Evolutionary conservation across 2,797 vertebrate species (phyloP), one percentile per base, ranked within the genome.

Genomic region (Hephaestus fuliginosus): DNA sequence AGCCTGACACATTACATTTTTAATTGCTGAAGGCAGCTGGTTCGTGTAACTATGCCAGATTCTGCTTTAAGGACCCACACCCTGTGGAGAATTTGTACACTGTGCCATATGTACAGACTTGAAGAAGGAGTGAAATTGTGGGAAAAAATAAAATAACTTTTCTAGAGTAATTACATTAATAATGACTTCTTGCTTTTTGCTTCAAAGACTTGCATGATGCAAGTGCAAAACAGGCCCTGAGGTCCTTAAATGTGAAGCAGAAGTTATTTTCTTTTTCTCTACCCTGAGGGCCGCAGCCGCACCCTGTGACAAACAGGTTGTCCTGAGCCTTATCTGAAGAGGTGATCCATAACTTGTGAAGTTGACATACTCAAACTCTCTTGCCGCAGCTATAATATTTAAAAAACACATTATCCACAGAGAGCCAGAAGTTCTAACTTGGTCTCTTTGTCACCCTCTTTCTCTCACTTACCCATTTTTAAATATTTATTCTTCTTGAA

Each of bases 271-370:
- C 5, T 61, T 65, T 79, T 87, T 80, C 61, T 76, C 61, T 41
- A 36, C 41, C 82, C 67, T n/a, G 22, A 56, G 71, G 82, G 49
- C 55, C 36, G 17, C 36, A 68, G 63, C 74, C 74, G 4, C 86
- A 83, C 88, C 88, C 70, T 78, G 46, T 67, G 58, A 85, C 74
- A 72, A 89, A 83, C 82, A 79, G 70, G 70, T 73, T 52, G 63
- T 61, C 60, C 41, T 20, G 11, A 83, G 43, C 62, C 64, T 83
- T 80, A 87, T 85, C 82, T 78, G 70, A 22, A 82, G 3, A 61
- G 52, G 48, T 74, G 73, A 91, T 86, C 83, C 64, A 56, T 78
- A 57, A 68, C 53, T 22, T 58, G 58, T 55, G 12, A 61, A 20
- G 20, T 28, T 36, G 60, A 74, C 56, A 18, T 25, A 65, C 28